Evolutionary conservation across 2,113 vertebrate genomes (phyloP).

Genomic region (Charina bottae): DNA sequence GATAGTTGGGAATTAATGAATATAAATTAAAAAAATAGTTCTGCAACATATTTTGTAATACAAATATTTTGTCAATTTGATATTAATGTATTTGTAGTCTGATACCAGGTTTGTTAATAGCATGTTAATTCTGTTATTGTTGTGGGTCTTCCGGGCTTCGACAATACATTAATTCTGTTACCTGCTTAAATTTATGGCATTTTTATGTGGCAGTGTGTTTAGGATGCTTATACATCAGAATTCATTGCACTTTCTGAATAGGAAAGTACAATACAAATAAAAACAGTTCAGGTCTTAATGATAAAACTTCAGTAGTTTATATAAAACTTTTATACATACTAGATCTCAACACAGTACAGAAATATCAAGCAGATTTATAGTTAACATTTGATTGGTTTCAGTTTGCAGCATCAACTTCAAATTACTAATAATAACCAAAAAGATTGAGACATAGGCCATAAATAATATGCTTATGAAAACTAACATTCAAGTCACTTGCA

Average conservation of each 20-base stretch:
- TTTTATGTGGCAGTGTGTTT: background rate
- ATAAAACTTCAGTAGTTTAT: background rate
- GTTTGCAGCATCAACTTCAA: background rate
- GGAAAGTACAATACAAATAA: background rate
- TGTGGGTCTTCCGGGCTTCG: too few relatives aligned
- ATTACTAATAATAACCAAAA: background rate
- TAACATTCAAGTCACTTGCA: background rate
- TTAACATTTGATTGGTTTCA: background rate
- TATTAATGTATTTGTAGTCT: background rate
- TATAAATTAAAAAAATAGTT: background rate
- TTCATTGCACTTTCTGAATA: background rate
- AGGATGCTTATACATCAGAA: conserved; percentile 6
- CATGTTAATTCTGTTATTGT: background rate
- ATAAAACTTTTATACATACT: background rate
- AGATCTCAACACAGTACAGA: background rate
- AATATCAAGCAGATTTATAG: background rate
- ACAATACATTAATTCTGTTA: background rate
- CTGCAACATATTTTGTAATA: background rate
- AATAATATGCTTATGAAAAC: background rate
- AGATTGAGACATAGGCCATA: background rate
- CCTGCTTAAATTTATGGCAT: background rate
- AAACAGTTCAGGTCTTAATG: background rate
- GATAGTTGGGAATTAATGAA: background rate
- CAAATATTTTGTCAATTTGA: background rate
- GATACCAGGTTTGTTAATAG: too few relatives aligned